A percentile compares a stretch with the other conserved stretches of the same genome.
Conservation (phyloP, 2,888 invertebrate genomes). For the Megaustenia siamemsis region DNA sequence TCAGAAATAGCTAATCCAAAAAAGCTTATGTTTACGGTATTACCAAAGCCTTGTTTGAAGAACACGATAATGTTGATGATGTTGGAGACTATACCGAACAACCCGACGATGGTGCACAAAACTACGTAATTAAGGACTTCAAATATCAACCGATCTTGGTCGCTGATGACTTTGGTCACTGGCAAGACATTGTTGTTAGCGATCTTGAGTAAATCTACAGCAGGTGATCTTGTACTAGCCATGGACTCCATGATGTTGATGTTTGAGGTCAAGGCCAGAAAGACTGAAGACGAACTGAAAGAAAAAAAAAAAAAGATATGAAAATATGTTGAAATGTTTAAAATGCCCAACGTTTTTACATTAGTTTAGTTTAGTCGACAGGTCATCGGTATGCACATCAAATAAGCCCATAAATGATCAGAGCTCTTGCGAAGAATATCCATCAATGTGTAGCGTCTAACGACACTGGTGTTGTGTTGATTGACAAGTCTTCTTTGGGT, state of each 20-base stretch:
- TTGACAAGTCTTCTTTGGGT: too few species aligned
- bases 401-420: too few species aligned
- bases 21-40: constrained; percentile 25
- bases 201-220: background rate
- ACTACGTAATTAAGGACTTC: background rate
- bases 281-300: too few species aligned
- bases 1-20: constrained; percentile 28
- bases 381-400: too few species aligned
- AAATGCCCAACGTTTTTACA: too few species aligned
- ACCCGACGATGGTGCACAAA: background rate
- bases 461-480: too few species aligned
- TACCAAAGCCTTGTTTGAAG: constrained; percentile 22
- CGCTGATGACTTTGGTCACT: constrained; percentile 17
- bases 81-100: background rate
- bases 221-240: background rate
- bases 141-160: background rate
- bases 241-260: background rate
- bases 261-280: too few species aligned
- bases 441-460: too few species aligned
- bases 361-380: too few species aligned
- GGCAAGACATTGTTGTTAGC: background rate
- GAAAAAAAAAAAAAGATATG: too few species aligned
- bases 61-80: constrained; percentile 32
- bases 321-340: too few species aligned
- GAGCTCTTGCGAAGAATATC: too few species aligned